Conservation (phyloP, 2,797 vertebrate species). For the Tauraco hartlaubi region DNA sequence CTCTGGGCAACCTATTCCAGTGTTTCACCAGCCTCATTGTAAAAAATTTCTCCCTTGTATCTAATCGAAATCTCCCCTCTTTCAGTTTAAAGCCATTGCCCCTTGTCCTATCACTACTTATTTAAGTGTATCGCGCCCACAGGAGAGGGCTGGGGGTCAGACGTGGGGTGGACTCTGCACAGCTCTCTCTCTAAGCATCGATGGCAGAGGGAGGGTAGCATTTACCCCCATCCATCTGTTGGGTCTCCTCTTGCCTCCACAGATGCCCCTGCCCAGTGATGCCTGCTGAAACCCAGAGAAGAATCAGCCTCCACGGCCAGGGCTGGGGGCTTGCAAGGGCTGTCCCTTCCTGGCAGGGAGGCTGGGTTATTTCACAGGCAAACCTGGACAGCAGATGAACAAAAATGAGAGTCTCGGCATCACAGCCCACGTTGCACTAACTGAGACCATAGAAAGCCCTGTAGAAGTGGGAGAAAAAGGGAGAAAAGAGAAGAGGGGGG, state of each 20-base stretch:
- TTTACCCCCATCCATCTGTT: neutral
- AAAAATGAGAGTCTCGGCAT: neutral
- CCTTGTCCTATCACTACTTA: neutral
- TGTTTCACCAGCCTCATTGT: too few species aligned
- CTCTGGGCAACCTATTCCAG: too few species aligned
- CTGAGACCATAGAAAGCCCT: neutral
- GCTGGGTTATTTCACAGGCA: neutral
- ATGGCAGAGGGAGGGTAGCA: neutral
- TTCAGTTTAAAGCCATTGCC: too few species aligned
- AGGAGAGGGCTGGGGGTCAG: neutral
- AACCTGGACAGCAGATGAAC: neutral
- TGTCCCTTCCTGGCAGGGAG: neutral
- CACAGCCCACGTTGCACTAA: neutral
- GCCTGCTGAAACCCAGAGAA: neutral
- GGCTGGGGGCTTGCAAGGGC: neutral
- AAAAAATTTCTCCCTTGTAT: too few species aligned
- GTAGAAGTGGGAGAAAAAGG: neutral
- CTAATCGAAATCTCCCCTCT: too few species aligned
- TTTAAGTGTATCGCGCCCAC: neutral
- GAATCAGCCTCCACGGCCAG: neutral
- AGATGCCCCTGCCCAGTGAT: accelerated
- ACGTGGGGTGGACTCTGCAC: accelerated
- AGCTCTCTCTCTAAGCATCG: neutral
- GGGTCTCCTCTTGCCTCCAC: neutral
- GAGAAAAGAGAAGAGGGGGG: neutral